Percentiles rank a stretch among this genome's conserved stretches.
These are phyloP conservation scores for Calonectris borealis DNA, from an alignment of 2,113 vertebrate species.

Conservation along the genomic window DNA sequence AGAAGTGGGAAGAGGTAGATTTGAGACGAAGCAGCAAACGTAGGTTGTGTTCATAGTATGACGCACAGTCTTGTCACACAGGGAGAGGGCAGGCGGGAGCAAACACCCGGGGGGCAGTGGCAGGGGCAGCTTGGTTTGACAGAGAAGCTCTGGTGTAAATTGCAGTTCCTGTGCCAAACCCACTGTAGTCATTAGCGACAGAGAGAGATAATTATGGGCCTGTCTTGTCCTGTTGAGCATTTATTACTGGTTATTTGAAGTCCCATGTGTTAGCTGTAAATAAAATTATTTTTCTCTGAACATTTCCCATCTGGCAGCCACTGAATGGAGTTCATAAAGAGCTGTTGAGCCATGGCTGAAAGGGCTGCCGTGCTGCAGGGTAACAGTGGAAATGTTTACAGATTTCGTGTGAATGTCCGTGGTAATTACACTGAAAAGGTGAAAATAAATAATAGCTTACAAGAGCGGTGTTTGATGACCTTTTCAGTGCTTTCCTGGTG, in stretches of 20 bases:
- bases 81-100: background rate
- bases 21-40: accelerated
- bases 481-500: background rate
- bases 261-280: conserved; percentile 18
- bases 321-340: background rate
- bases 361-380: background rate
- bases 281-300: conserved; percentile 6
- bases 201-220: background rate
- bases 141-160: background rate
- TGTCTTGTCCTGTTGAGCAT: background rate
- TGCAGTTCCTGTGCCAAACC: background rate
- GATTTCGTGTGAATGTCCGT: background rate
- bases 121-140: background rate
- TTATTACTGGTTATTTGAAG: conserved; percentile 22
- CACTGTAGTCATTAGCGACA: background rate
- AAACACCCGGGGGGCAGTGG: background rate
- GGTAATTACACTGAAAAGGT: background rate
- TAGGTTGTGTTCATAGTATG: background rate
- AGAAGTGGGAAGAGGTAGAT: background rate
- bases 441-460: background rate
- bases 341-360: background rate
- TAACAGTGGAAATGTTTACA: background rate
- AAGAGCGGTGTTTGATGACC: background rate
- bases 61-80: background rate
- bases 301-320: background rate